Conservation (phyloP, 2,888 invertebrate genomes). For the Ophion slaviceki region DNA sequence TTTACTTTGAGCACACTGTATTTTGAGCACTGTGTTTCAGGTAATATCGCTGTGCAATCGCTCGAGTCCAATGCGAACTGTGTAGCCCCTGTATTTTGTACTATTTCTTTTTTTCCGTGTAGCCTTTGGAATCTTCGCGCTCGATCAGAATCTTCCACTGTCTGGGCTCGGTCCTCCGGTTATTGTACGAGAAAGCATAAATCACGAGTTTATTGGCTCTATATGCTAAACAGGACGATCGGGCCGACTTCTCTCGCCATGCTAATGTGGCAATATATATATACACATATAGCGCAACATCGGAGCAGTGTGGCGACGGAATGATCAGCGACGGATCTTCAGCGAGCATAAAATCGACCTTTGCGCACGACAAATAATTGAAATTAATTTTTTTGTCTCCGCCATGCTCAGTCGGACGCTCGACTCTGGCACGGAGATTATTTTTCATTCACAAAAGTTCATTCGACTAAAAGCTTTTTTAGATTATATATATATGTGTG, state of each 20-base stretch:
- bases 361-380: neutral
- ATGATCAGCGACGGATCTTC: neutral
- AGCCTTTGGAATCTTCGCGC: constrained; percentile 54
- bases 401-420: too few species aligned
- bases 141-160: constrained; percentile 64
- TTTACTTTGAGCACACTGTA: too few species aligned
- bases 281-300: neutral
- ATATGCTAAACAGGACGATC: constrained; percentile 74
- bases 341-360: neutral
- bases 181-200: constrained; percentile 72
- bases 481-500: neutral
- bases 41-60: too few species aligned
- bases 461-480: constrained; percentile 34
- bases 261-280: constrained; percentile 33
- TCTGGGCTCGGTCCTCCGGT: constrained; percentile 57
- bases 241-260: constrained; percentile 33
- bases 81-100: too few species aligned
- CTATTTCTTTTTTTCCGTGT: too few species aligned
- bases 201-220: constrained; percentile 76
- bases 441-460: constrained; percentile 5
- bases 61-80: too few species aligned
- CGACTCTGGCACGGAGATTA: constrained; percentile 23
- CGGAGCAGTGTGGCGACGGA: neutral
- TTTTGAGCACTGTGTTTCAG: too few species aligned
- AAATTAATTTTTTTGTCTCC: neutral